Conservation (phyloP, 2,888 invertebrate genomes). For the Rotaria sp. region DNA sequence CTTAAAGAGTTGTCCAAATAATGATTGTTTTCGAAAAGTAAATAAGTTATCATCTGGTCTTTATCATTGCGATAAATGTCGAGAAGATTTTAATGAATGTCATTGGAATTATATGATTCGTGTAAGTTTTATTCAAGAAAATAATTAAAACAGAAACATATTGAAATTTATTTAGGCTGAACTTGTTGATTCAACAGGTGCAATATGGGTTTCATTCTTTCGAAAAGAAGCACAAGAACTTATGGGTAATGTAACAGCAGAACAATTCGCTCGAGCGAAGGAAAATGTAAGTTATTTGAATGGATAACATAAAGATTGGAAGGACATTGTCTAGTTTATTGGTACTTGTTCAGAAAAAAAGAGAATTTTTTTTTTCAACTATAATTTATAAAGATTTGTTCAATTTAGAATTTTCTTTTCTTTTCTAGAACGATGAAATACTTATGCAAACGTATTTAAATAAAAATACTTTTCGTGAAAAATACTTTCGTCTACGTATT, state of each 20-base stretch:
- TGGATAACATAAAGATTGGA: too few species aligned
- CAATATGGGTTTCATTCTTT: constrained; percentile 84
- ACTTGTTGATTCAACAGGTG: constrained; percentile 77
- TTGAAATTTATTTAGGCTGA: constrained; percentile 63
- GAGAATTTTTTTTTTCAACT: too few species aligned
- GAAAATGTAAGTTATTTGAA: neutral
- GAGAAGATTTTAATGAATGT: constrained; percentile 72
- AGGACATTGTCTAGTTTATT: too few species aligned
- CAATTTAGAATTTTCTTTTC: too few species aligned
- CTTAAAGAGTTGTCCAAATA: constrained; percentile 70
- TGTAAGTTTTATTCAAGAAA: neutral
- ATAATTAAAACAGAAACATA: neutral
- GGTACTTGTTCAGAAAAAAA: too few species aligned
- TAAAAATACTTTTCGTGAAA: neutral
- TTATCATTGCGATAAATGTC: constrained; percentile 90
- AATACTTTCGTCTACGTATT: neutral
- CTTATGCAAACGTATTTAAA: neutral
- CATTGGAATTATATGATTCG: constrained; percentile 61
- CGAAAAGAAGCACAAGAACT: constrained; percentile 73
- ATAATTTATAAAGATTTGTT: too few species aligned
- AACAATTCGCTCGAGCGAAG: constrained; percentile 52
- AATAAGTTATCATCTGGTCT: constrained; percentile 77
- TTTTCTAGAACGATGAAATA: neutral
- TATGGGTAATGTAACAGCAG: constrained; percentile 66
- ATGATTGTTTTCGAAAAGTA: constrained; percentile 87